Evolutionary conservation across 2,797 vertebrate species (phyloP), one percentile per base, ranked within the genome.

Genomic region (Setipinna tenuifilis): DNA sequence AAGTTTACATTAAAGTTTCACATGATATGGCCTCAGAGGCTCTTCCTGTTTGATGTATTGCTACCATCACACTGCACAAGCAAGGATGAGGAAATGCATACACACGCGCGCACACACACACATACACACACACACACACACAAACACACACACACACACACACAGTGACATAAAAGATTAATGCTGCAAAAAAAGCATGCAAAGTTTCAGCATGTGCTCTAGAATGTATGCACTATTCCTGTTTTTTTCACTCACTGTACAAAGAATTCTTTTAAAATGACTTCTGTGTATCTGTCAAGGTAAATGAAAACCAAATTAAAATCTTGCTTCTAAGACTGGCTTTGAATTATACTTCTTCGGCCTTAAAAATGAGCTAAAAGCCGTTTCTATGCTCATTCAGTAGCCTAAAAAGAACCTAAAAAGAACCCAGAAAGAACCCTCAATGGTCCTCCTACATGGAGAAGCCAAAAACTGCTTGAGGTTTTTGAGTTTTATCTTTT

Each of bases 1-100:
- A 71, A 71, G 65, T 71, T 17, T 71, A 71, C 65, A 71, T 71
- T 31, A 28, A 14, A 68, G 65, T 71, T 31, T 71, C 28, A 16
- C 25, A 71, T 71, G 65, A 0, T 25, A 31, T 28, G 16, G 31
- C 65, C 14, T 3, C 65, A 31, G 28, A 71, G 65, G 65, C 25
- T 16, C 65, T 71, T 71, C 65, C 65, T 71, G 65, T 31, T 17
- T 25, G 11, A 71, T 35, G 65, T 35, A 71, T 31, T 31, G 65
- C 65, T 3, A 71, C 28, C 12, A 31, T 31, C 2, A 41, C 35
- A 71, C 65, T 17, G 25, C 65, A 71, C 28, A 31, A 31, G 28
- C 16, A 17, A 71, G 1, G 12, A 28, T 65, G 35, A 41, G 35
- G 35, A 54, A 16, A 62, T 23, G n/a, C 21, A 57, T 5, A 41